Evolutionary conservation across 2,113 vertebrate species (phyloP).

Genomic region (Columba livia): DNA sequence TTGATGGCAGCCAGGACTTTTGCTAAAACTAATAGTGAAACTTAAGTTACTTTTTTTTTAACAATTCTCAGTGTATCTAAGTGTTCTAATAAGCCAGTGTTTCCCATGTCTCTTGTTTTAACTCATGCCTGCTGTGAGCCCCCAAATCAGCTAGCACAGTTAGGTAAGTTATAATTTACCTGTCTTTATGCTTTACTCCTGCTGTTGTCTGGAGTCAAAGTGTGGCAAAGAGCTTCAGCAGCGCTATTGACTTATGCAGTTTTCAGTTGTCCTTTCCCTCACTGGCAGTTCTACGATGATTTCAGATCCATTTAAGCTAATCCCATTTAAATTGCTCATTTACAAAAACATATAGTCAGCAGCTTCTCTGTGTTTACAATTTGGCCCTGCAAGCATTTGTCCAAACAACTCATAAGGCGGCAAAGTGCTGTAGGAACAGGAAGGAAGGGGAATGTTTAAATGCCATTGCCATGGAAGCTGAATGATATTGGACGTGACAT

Average conservation of each 20-base stretch:
- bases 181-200: background rate
- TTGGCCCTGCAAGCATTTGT: background rate
- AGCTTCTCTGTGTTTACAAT: background rate
- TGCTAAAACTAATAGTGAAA: background rate
- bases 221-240: background rate
- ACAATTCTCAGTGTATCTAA: background rate
- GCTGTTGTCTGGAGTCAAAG: background rate
- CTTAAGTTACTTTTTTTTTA: background rate
- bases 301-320: background rate
- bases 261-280: background rate
- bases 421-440: background rate
- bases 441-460: background rate
- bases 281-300: background rate
- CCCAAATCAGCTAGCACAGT: background rate
- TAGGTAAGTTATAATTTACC: background rate
- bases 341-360: background rate
- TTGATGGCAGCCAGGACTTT: background rate
- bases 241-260: background rate
- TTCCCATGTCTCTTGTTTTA: background rate
- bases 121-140: background rate
- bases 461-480: conserved; percentile 11
- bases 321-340: background rate
- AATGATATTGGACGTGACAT: background rate
- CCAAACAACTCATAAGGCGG: background rate
- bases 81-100: background rate